Conservation (phyloP, 1,140 invertebrate genomes). For the Batillaria attramentaria region DNA sequence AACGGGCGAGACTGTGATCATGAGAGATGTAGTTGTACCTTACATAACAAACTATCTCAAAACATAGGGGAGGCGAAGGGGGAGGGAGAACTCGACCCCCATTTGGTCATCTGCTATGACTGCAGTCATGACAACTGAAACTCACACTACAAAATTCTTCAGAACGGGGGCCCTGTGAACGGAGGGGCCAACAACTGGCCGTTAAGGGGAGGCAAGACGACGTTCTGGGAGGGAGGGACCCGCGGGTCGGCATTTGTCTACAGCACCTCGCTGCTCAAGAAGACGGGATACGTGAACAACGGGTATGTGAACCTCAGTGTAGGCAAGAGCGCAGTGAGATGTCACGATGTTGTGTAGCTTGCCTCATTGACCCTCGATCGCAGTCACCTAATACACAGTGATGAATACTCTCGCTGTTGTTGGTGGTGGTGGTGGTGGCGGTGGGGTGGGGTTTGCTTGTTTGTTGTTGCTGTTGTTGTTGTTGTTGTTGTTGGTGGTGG, state of each 20-base stretch:
- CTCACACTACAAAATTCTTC: background rate
- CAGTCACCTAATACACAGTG: background rate
- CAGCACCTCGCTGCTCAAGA: conserved; percentile 13
- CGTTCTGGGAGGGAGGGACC: conserved; percentile 47
- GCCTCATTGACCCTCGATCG: too few species aligned
- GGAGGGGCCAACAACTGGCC: conserved; percentile 46
- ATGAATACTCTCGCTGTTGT: background rate
- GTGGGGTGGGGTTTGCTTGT: too few species aligned
- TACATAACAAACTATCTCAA: too few species aligned
- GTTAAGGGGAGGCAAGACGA: conserved; percentile 43
- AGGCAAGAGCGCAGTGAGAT: background rate
- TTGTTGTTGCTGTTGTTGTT: too few species aligned
- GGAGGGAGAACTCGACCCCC: background rate
- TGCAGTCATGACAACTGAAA: background rate
- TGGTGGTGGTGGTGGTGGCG: too few species aligned
- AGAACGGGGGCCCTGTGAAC: conserved; percentile 65
- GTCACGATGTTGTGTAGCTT: background rate
- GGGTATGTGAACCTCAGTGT: conserved; percentile 18
- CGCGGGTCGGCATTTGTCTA: conserved; percentile 39
- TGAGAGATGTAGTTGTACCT: background rate
- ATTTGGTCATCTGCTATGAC: background rate
- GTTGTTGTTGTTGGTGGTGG: too few species aligned
- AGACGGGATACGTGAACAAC: conserved; percentile 24
- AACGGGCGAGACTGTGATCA: background rate
- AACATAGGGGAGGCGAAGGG: background rate